Evolutionary conservation across 2,797 vertebrate genomes (phyloP).

Genomic region (Oreonectes daqikongensis): DNA sequence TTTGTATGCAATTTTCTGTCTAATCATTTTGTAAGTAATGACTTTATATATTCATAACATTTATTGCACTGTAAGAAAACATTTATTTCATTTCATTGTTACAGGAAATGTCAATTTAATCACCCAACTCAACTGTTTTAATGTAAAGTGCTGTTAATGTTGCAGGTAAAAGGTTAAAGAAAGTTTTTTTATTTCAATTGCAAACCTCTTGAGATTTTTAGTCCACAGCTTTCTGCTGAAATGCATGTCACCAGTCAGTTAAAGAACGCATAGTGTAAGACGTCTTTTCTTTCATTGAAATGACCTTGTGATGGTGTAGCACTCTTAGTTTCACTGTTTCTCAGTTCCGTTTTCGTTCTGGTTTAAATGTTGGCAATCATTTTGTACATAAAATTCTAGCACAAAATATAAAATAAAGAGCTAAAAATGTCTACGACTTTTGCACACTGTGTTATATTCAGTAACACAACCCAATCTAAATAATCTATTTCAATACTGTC

Average conservation of each 20-base stretch:
- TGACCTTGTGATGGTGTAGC: constrained; percentile 63
- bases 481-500: neutral
- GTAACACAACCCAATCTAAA: constrained; percentile 5
- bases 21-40: neutral
- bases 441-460: constrained; percentile 36
- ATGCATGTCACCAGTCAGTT: constrained; percentile 42
- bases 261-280: constrained; percentile 50
- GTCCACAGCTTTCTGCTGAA: constrained; percentile 16
- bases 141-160: constrained; percentile 6
- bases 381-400: constrained; percentile 80
- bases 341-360: constrained; percentile 62
- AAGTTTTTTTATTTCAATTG: neutral
- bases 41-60: constrained; percentile 17
- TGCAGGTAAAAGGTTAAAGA: constrained; percentile 14
- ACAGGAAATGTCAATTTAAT: constrained; percentile 16
- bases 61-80: constrained; percentile 22
- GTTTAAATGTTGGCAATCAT: constrained; percentile 69
- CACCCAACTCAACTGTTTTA: neutral
- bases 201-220: constrained; percentile 15
- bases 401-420: constrained; percentile 74
- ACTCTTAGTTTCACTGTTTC: constrained; percentile 67
- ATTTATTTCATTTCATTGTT: constrained; percentile 5
- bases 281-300: constrained; percentile 48
- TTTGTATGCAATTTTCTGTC: neutral
- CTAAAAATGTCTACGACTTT: constrained; percentile 26